A percentile compares a stretch with the other conserved stretches of the same genome.
Conservation (phyloP, 1,140 invertebrate genomes). For the Cepaea nemoralis region DNA sequence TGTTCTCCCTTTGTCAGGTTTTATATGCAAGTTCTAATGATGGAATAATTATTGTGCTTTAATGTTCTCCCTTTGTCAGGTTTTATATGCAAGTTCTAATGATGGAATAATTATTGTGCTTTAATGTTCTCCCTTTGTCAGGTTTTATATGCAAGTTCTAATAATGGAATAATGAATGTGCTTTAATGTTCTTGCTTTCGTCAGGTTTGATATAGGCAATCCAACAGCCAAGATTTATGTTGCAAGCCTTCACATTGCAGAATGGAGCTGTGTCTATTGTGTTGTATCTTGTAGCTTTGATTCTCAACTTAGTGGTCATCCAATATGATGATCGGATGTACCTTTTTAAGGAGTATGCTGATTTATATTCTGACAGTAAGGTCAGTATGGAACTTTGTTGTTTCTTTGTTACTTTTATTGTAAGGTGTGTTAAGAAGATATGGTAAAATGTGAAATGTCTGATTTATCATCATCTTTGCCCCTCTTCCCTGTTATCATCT, state of each 20-base stretch:
- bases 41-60: too few species aligned
- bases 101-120: too few species aligned
- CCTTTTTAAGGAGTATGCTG: slow-evolving; percentile 36
- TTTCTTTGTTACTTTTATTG: too few species aligned
- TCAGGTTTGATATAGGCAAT: slow-evolving; percentile 60
- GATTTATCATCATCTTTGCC: not conserved
- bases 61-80: too few species aligned
- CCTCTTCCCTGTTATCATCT: not conserved
- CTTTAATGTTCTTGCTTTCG: not conserved
- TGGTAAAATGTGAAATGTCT: too few species aligned
- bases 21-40: too few species aligned
- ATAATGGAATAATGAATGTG: too few species aligned
- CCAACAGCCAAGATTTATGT: slow-evolving; percentile 55
- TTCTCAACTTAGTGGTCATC: slow-evolving; percentile 51
- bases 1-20: too few species aligned
- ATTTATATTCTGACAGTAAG: slow-evolving; percentile 40
- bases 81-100: too few species aligned
- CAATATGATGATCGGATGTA: slow-evolving; percentile 58
- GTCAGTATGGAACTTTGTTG: slow-evolving; percentile 40
- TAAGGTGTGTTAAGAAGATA: too few species aligned
- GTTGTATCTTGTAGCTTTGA: slow-evolving; percentile 53
- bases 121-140: too few species aligned
- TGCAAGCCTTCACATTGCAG: slow-evolving; percentile 57
- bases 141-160: too few species aligned
- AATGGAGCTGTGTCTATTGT: slow-evolving; percentile 61